Percentiles rank a stretch among this genome's conserved stretches.
Conservation (phyloP, 92 coral and sea anemone species). For the Phenganax stokvisi region DNA sequence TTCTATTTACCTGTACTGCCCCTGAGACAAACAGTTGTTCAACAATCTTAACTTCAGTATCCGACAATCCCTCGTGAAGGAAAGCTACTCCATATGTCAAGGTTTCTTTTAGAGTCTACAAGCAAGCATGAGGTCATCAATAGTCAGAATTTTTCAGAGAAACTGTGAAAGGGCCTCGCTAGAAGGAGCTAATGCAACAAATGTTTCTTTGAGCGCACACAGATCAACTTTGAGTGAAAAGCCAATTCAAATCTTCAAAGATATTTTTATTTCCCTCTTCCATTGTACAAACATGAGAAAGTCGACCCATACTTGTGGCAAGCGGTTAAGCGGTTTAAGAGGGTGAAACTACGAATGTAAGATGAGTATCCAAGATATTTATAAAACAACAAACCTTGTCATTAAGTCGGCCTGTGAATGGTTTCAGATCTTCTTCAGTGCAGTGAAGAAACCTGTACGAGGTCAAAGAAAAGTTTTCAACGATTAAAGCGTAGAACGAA, state of each 20-base stretch:
- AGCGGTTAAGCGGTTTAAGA: slow-evolving; percentile 23
- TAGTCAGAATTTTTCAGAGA: not conserved
- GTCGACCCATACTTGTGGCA: slow-evolving; percentile 15
- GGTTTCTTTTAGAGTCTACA: slow-evolving; percentile 85
- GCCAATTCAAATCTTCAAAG: not conserved
- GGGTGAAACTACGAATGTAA: not conserved
- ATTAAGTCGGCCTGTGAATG: slow-evolving; percentile 73
- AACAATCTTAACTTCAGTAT: slow-evolving; percentile 71
- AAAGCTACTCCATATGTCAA: slow-evolving; percentile 88
- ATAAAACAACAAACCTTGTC: slow-evolving; percentile 62
- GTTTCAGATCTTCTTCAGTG: slow-evolving; percentile 94
- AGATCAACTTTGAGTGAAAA: slow-evolving; percentile 18
- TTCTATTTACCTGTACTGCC: slow-evolving; percentile 77
- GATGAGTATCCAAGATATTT: not conserved
- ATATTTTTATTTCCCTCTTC: slow-evolving; percentile 9
- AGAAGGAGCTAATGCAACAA: too few relatives aligned
- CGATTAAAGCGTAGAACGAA: too few relatives aligned
- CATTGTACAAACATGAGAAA: slow-evolving; percentile 30
- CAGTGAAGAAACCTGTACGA: slow-evolving; percentile 76
- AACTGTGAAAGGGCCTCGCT: not conserved
- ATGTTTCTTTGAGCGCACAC: not conserved
- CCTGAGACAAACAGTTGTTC: slow-evolving; percentile 95
- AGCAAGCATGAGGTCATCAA: not conserved
- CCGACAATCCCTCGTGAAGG: slow-evolving; percentile 97
- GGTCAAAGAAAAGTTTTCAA: not conserved